Conservation (phyloP, 2,113 vertebrate genomes). For the Pseudorhombus dupliciocellatus region DNA sequence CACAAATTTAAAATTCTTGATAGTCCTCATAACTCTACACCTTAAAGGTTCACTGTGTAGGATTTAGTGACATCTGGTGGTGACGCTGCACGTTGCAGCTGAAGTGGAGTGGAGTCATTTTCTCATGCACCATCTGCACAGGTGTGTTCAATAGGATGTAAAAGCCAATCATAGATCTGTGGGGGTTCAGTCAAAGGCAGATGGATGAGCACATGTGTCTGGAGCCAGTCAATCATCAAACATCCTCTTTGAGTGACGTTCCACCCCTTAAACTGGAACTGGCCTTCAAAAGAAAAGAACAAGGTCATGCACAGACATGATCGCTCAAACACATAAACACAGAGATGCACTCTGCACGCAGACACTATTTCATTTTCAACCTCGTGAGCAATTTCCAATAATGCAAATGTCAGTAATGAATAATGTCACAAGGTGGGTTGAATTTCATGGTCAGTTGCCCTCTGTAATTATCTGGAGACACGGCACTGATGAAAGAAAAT, state of each 20-base stretch:
- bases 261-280: slow-evolving; percentile 16
- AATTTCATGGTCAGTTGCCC: slow-evolving; percentile 68
- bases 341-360: slow-evolving; percentile 15
- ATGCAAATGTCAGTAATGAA: slow-evolving; percentile 73
- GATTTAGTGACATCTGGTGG: too few relatives aligned
- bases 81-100: too few relatives aligned
- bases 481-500: slow-evolving; percentile 52
- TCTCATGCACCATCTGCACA: not conserved
- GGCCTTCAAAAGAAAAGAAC: slow-evolving; percentile 22
- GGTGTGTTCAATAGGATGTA: not conserved
- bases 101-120: not conserved
- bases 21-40: too few relatives aligned
- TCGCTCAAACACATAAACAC: slow-evolving; percentile 19
- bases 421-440: slow-evolving; percentile 69
- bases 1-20: too few relatives aligned
- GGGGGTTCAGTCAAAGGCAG: not conserved
- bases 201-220: not conserved
- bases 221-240: not conserved
- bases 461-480: slow-evolving; percentile 61
- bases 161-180: not conserved
- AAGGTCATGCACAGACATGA: not conserved
- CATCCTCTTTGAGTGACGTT: too few relatives aligned
- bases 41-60: too few relatives aligned
- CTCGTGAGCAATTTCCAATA: slow-evolving; percentile 64
- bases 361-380: slow-evolving; percentile 57